Evolutionary conservation across 2,797 vertebrate species (phyloP), one percentile per base, ranked within the genome.

Genomic region (Thunnus albacares): DNA sequence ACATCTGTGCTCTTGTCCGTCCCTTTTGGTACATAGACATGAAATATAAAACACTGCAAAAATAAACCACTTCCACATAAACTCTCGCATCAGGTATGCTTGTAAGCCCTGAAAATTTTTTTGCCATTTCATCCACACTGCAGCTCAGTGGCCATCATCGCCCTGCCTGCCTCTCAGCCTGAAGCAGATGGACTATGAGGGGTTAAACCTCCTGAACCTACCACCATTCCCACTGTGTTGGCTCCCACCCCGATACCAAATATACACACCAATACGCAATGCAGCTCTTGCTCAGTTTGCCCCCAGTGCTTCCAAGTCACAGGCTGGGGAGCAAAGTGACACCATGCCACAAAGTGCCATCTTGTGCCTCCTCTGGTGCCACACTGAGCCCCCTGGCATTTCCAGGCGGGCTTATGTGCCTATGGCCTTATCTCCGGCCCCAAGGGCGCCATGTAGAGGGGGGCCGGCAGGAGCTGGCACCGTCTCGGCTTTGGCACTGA

Each of bases 201-300:
- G 90, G 90, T 90, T 91, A 91, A 91, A 81, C 64, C 79, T 75
- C 71, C 82, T 61, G 70, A 88, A 87, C 87, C 75, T 58, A 73
- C 75, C 56, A 72, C 71, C 71, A 73, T 47, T 75, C 88, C 81
- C 14, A 45, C 80, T 69, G 86, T 10, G 86, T 52, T 92, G 90
- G 90, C 90, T 85, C 43, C 66, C 56, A 63, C 45, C 45, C 65
- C 13, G 64, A 66, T 79, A 70, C 88, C 90, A 90, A 91, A 92
- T 88, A 92, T 87, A 89, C 80, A 79, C 88, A 85, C 82, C 64
- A 49, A 71, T 22, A 80, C 84, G 71, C 90, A 81, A 61, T 45
- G 51, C 81, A 64, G 55, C 45, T 79, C 73, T 55, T 60, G 73
- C 80, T 80, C 79, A 28, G 73, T 80, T 77, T 72, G 65, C 75